Conservation (phyloP, 2,797 vertebrate species). For the Pipistrellus kuhlii region DNA sequence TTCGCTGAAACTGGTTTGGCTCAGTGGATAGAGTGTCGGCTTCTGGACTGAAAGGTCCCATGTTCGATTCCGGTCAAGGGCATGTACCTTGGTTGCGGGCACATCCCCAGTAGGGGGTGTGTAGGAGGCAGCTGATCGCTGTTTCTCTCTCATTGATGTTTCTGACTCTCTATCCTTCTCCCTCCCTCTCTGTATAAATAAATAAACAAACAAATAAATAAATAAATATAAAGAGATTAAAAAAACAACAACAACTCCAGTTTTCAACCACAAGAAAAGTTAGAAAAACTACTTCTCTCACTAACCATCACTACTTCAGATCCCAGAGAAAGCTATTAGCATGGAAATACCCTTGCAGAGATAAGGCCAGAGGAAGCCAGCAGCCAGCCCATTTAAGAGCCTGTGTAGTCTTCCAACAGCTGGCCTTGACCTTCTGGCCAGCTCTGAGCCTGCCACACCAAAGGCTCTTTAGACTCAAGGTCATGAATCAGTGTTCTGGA, state of each 20-base stretch:
- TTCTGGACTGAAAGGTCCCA: too few relatives aligned
- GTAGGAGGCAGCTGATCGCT: too few relatives aligned
- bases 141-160: too few relatives aligned
- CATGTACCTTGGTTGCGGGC: too few relatives aligned
- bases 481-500: conserved; percentile 70
- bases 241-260: not conserved
- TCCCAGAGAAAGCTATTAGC: conserved; percentile 18
- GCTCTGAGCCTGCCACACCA: conserved; percentile 60
- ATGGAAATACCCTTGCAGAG: not conserved
- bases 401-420: conserved; percentile 71
- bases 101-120: too few relatives aligned
- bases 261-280: not conserved
- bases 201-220: too few relatives aligned
- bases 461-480: conserved; percentile 73
- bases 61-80: too few relatives aligned
- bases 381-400: conserved; percentile 56
- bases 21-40: too few relatives aligned
- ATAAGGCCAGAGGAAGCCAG: conserved; percentile 47
- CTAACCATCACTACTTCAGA: not conserved
- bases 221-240: too few relatives aligned
- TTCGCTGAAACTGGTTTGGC: not conserved
- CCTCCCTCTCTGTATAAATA: too few relatives aligned
- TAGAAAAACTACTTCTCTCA: not conserved
- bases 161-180: too few relatives aligned
- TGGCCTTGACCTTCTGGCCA: conserved; percentile 82